phyloP scores from a whole-genome alignment of 2,888 invertebrate genomes.

The Norana najaformis region DNA sequence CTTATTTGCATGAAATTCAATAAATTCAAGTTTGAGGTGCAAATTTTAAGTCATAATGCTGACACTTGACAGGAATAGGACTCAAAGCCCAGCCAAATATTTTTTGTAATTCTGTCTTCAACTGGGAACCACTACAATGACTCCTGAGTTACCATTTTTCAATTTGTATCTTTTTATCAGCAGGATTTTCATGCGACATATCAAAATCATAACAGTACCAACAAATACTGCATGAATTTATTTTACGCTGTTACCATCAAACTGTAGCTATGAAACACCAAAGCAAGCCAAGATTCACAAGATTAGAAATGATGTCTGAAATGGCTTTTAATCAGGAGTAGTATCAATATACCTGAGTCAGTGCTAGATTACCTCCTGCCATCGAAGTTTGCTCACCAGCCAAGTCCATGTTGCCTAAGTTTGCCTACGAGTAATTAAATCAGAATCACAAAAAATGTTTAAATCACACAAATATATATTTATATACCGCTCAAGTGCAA shows the following conservation, averaged over 20 bases:
- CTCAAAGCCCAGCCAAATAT: too few relatives aligned
- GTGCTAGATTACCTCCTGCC: slow-evolving; percentile 84
- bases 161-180: not conserved
- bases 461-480: not conserved
- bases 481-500: not conserved
- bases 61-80: too few relatives aligned
- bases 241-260: not conserved
- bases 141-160: not conserved
- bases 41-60: too few relatives aligned
- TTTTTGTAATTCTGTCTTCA: too few relatives aligned
- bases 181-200: not conserved
- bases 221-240: not conserved
- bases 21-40: too few relatives aligned
- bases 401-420: slow-evolving; percentile 83
- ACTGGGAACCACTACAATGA: too few relatives aligned
- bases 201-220: not conserved
- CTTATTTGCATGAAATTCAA: too few relatives aligned
- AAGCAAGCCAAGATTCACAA: not conserved
- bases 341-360: slow-evolving; percentile 74
- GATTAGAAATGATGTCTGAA: not conserved
- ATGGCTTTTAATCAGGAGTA: not conserved
- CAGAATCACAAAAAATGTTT: not conserved
- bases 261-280: not conserved
- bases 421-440: slow-evolving; percentile 68
- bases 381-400: slow-evolving; percentile 70